A percentile compares a stretch with the other conserved stretches of the same genome.
phyloP scores from a whole-genome alignment of 1,140 invertebrate species.

The Drosophila rhopaloa region DNA sequence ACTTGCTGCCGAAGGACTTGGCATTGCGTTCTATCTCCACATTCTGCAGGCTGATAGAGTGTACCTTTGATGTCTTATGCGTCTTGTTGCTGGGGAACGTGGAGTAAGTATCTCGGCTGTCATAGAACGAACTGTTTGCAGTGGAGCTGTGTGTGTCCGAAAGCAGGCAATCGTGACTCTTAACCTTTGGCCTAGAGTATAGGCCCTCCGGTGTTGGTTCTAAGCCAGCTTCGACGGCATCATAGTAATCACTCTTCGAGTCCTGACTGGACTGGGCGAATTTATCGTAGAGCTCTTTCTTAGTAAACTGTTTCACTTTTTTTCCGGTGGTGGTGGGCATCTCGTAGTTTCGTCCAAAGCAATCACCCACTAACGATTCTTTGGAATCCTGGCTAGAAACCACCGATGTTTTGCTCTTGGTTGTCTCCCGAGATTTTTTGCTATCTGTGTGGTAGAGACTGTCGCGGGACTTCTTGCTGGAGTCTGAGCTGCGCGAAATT shows the following conservation, averaged over 20 bases:
- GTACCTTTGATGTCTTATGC: slow-evolving; percentile 86
- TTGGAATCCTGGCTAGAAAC: slow-evolving; percentile 89
- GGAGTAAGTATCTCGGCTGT: slow-evolving; percentile 87
- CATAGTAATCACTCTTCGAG: slow-evolving; percentile 88
- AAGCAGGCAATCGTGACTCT: slow-evolving; percentile 87
- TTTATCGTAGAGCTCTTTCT: slow-evolving; percentile 84
- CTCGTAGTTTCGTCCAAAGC: slow-evolving; percentile 80
- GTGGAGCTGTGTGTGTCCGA: slow-evolving; percentile 86
- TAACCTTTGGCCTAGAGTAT: slow-evolving; percentile 79
- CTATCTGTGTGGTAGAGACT: slow-evolving; percentile 88
- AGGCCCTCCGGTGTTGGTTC: slow-evolving; percentile 49
- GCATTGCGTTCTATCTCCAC: slow-evolving; percentile 88
- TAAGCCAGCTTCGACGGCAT: slow-evolving; percentile 81
- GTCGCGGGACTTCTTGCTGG: slow-evolving; percentile 87
- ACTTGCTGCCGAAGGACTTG: slow-evolving; percentile 81
- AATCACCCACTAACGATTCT: slow-evolving; percentile 79
- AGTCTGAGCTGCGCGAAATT: slow-evolving; percentile 87
- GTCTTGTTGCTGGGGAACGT: slow-evolving; percentile 87
- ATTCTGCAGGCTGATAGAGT: slow-evolving; percentile 88
- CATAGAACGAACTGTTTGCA: slow-evolving; percentile 87
- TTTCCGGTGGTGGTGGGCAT: slow-evolving; percentile 84
- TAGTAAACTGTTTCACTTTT: slow-evolving; percentile 77
- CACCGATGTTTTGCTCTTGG: slow-evolving; percentile 87
- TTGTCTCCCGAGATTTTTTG: slow-evolving; percentile 87
- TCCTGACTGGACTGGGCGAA: slow-evolving; percentile 88